These are phyloP conservation scores for Montipora capitata DNA, from an alignment of 92 coral and sea anemone genomes.

Conservation along the genomic window DNA sequence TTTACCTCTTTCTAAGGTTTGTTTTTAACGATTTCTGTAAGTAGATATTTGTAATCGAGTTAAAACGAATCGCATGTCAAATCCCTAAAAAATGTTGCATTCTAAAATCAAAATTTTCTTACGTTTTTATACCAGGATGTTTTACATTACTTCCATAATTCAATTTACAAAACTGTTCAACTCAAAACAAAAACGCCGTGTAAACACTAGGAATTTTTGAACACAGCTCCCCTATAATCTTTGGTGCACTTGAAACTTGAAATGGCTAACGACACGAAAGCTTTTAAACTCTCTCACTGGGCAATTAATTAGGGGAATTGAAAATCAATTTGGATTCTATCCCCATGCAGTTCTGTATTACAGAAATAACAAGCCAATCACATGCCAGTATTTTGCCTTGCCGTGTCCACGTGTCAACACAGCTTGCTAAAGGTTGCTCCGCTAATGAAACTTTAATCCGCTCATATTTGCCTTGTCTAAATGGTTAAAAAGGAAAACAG, in stretches of 20 bases:
- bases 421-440: neutral
- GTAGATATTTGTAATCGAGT: neutral
- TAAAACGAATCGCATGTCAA: neutral
- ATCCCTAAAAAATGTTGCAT: neutral
- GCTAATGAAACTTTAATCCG: too few relatives aligned
- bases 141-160: too few relatives aligned
- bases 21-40: neutral
- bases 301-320: neutral
- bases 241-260: neutral
- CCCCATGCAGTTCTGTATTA: neutral
- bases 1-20: neutral
- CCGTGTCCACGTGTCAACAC: neutral
- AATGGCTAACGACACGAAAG: neutral
- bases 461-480: too few relatives aligned
- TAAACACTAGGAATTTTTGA: too few relatives aligned
- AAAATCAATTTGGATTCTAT: neutral
- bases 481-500: too few relatives aligned
- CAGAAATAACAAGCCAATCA: neutral
- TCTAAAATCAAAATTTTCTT: neutral
- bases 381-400: neutral
- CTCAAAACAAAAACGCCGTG: too few relatives aligned
- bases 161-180: too few relatives aligned
- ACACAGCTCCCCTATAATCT: neutral
- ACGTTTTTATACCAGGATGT: too few relatives aligned
- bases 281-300: neutral